Percentiles rank a stretch among this genome's conserved stretches.
These are phyloP conservation scores for Climacteris rufus DNA, from an alignment of 2,113 vertebrate genomes.

Conservation along the genomic window DNA sequence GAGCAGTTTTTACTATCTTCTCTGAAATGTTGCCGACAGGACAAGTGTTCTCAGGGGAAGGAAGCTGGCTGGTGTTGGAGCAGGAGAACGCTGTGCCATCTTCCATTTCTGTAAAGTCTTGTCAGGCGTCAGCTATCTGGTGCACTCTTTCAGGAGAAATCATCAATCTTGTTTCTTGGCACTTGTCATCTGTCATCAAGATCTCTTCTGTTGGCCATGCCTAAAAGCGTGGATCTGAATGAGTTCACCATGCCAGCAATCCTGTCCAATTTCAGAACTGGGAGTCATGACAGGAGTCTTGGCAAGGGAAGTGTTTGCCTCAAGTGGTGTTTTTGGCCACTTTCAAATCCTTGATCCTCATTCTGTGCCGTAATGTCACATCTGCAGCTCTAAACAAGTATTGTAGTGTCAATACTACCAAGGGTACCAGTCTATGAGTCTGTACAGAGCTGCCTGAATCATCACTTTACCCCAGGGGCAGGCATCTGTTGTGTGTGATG, in stretches of 20 bases:
- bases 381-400: not conserved
- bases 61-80: not conserved
- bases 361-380: not conserved
- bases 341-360: not conserved
- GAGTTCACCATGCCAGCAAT: not conserved
- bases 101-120: constrained; percentile 7
- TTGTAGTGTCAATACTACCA: not conserved
- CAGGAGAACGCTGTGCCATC: not conserved
- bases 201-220: constrained; percentile 9
- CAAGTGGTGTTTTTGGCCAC: not conserved
- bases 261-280: constrained; percentile 17
- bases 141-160: not conserved
- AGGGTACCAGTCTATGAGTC: not conserved
- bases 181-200: constrained; percentile 20
- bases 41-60: constrained; percentile 26
- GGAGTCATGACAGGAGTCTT: constrained; percentile 7
- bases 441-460: not conserved
- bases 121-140: constrained; percentile 27
- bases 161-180: constrained; percentile 50
- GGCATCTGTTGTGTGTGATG: not conserved
- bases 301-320: constrained; percentile 1
- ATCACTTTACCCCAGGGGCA: not conserved
- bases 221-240: constrained; percentile 11
- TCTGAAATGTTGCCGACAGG: not conserved
- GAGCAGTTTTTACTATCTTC: not conserved